Base-by-base conservation (phyloP, 1,140 invertebrate species). In the Drosophila malerkotliana region DNA sequence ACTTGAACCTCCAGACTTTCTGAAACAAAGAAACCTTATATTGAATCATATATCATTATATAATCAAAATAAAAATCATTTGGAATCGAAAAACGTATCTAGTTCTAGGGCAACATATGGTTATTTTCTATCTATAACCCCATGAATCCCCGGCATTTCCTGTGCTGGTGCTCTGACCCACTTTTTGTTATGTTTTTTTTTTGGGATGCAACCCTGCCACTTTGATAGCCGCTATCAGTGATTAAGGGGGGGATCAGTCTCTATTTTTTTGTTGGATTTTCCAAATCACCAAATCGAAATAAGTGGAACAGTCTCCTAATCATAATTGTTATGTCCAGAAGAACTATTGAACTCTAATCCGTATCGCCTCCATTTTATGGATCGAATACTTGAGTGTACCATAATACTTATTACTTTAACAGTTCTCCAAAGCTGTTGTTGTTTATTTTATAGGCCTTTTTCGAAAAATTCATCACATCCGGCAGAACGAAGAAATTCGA, bases 281-380 rank as follows among this genome's bases (percentile, higher is more conserved):
- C 10, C 15, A 24, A 14, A 44, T 41, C 62, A 47, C 32, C 30
- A 54, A 60, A 60, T 60, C 57, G 18, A 60, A 52, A 15, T 60
- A 60, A 60, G 63, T 64, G 63, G 47, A n/a, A 30, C 24, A 64
- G 4, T 12, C 18, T 7, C 26, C 26, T 7, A 55, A 58, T 74
- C 53, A 74, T 74, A 63, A 74, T 74, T 61, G 53, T 64, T 64
- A 74, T 74, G 72, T 51, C 28, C 48, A 37, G 26, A 32, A 54
- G 26, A 32, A 54, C 62, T 74, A 75, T 75, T 75, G 72, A 75
- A 75, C 53, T 75, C 60, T 66, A 75, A 66, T 66, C 72, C 71
- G 53, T 44, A 75, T 75, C 72, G 72, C 72, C 72, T 52, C 72
- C 60, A 58, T 66, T 75, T 58, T 57, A 75, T 64, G 72, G 61